Evolutionary conservation across 2,113 vertebrate species (phyloP).

Genomic region (Spilogale gracilis): DNA sequence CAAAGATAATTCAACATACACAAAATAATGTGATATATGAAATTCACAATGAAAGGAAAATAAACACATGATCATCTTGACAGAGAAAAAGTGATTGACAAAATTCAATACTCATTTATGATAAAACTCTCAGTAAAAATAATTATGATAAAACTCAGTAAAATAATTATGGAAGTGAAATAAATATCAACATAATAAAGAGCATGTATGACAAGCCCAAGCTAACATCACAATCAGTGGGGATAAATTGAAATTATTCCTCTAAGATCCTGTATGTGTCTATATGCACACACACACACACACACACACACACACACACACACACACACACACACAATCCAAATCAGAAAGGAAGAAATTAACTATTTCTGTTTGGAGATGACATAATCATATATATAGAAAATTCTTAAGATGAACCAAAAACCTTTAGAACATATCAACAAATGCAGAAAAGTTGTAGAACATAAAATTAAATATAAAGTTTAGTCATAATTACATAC

Average conservation of each 20-base stretch:
- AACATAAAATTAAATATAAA: background rate
- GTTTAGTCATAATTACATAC: background rate
- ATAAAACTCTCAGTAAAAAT: background rate
- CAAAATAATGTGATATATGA: background rate
- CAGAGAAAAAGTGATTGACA: background rate
- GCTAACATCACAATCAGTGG: background rate
- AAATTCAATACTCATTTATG: background rate
- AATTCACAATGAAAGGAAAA: background rate
- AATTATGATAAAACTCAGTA: background rate
- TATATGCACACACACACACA: background rate
- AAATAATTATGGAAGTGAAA: background rate
- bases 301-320: background rate
- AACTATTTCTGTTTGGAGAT: background rate
- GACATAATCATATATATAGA: background rate
- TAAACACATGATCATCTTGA: background rate
- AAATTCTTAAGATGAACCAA: background rate
- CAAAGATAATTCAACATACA: background rate
- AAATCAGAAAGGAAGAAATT: background rate
- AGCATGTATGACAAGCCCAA: background rate
- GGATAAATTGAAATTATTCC: background rate
- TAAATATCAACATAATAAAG: background rate
- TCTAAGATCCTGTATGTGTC: background rate
- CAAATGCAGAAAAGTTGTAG: background rate
- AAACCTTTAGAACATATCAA: background rate
- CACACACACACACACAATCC: background rate